Evolutionary conservation across 1,140 invertebrate species (phyloP).

Genomic region (Pseudomyrmex pallidus): DNA sequence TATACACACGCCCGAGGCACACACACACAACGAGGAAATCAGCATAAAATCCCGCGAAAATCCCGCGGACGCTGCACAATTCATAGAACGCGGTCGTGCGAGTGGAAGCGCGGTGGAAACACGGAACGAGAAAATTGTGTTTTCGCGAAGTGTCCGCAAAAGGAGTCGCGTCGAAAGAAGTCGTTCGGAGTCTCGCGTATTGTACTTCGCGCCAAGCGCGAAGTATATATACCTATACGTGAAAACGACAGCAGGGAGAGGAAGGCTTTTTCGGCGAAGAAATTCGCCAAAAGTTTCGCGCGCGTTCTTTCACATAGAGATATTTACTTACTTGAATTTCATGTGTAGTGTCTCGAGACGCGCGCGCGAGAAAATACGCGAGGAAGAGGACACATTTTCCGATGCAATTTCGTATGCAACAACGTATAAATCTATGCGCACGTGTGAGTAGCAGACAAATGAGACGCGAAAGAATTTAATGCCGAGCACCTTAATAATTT

Average conservation of each 20-base stretch:
- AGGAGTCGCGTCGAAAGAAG: constrained; percentile 27
- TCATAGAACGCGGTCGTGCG: constrained; percentile 55
- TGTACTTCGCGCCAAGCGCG: constrained; percentile 27
- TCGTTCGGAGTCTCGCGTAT: constrained; percentile 46
- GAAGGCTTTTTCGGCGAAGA: neutral
- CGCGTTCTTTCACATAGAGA: constrained; percentile 1
- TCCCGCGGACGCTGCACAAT: constrained; percentile 71
- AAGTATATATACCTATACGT: no score
- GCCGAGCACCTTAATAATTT: constrained; percentile 3
- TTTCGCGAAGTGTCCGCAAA: constrained; percentile 24
- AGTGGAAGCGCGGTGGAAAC: neutral
- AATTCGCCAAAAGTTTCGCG: constrained; percentile 7
- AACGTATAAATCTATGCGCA: neutral
- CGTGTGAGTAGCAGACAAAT: constrained; percentile 8
- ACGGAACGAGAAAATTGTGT: constrained; percentile 50
- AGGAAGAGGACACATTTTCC: no score
- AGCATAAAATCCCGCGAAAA: constrained; percentile 73
- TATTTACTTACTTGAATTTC: constrained; percentile 31
- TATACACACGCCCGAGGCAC: no score
- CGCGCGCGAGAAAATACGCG: neutral
- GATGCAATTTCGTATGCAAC: no score
- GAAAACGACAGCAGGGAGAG: neutral
- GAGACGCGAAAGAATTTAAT: constrained; percentile 27
- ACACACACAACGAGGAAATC: constrained; percentile 9
- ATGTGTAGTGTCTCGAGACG: neutral